Percentiles rank a stretch among this genome's conserved stretches.
Evolutionary conservation across 92 coral and sea anemone genomes (phyloP).

Genomic region (Zoanthus sansibaricus): DNA sequence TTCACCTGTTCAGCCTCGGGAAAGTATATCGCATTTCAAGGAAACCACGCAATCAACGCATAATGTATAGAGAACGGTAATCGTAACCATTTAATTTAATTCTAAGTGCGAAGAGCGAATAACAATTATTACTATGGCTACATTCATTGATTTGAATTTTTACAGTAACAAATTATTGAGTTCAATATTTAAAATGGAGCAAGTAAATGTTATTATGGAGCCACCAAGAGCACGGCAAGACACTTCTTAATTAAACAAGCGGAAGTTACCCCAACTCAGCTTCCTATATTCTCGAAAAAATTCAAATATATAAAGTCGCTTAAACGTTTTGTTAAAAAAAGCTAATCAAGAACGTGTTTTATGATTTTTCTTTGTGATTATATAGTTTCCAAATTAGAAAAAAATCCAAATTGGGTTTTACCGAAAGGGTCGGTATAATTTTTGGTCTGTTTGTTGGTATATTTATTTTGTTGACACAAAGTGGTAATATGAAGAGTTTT

Average conservation of each 20-base stretch:
- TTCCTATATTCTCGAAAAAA: not conserved
- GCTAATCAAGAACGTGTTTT: not conserved
- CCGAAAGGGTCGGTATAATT: too few species aligned
- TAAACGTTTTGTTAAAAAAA: not conserved
- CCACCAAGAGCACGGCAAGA: too few species aligned
- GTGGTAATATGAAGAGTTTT: too few species aligned
- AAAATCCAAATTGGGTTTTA: too few species aligned
- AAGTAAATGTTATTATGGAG: not conserved
- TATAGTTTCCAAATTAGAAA: too few species aligned
- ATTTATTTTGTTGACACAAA: too few species aligned
- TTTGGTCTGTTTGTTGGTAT: too few species aligned
- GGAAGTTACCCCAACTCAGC: not conserved
- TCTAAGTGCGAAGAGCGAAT: not conserved
- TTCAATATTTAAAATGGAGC: too few species aligned
- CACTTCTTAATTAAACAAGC: constrained; percentile 6
- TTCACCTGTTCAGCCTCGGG: not conserved
- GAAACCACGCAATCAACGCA: constrained; percentile 2
- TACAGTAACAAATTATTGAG: too few species aligned
- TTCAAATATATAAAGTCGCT: not conserved
- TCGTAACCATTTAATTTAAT: not conserved
- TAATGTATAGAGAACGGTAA: not conserved
- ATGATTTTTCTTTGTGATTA: not conserved
- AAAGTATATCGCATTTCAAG: not conserved
- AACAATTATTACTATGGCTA: not conserved
- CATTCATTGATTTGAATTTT: too few species aligned